These are phyloP conservation scores for Strigamia crassipes DNA, from an alignment of 2,888 invertebrate species.

Conservation along the genomic window DNA sequence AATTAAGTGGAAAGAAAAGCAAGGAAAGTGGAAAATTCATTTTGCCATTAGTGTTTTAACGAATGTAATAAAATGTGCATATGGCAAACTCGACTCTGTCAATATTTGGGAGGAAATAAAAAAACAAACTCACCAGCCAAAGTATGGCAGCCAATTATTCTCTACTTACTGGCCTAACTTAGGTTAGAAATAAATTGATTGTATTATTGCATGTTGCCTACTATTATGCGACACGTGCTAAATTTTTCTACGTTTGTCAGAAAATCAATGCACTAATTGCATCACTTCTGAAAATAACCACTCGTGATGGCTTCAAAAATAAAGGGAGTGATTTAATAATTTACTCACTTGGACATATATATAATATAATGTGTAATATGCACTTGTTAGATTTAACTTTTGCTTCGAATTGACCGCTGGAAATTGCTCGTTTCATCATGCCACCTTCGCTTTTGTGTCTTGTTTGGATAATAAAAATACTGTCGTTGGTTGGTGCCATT, in stretches of 20 bases:
- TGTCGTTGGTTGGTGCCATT: background rate
- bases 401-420: too few relatives aligned
- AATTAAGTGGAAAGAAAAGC: background rate
- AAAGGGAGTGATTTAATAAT: background rate
- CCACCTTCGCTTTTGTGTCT: too few relatives aligned
- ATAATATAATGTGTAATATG: background rate
- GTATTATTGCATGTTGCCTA: conserved; percentile 18
- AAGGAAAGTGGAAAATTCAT: background rate
- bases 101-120: background rate
- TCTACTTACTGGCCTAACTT: background rate
- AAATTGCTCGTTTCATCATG: too few relatives aligned
- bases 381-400: too few relatives aligned
- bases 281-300: conserved; percentile 19
- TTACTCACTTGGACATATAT: background rate
- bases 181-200: conserved; percentile 1
- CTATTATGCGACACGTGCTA: conserved; percentile 23
- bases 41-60: background rate
- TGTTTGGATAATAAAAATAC: background rate
- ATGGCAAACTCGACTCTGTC: background rate
- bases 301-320: background rate
- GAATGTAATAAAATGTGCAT: background rate
- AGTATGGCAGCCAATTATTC: background rate
- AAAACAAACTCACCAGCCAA: background rate
- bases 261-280: conserved; percentile 26
- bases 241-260: conserved; percentile 16